Evolutionary conservation across 1,140 invertebrate species (phyloP).

Genomic region (Oppia nitens): DNA sequence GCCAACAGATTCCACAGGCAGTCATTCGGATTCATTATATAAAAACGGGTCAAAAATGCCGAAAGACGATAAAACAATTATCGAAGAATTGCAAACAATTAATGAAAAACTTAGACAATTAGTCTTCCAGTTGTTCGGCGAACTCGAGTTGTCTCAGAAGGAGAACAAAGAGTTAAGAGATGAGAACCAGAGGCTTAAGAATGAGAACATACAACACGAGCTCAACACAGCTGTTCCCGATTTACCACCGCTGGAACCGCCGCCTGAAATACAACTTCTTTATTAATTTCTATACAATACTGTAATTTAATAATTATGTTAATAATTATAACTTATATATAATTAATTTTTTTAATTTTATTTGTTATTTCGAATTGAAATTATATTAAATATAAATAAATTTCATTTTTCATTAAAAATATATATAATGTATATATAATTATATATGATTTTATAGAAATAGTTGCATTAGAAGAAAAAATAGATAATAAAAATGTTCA

Average conservation of each 20-base stretch:
- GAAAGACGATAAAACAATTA: conserved; percentile 14
- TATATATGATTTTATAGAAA: too few species aligned
- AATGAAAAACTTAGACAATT: conserved; percentile 8
- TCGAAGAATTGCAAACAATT: conserved; percentile 12
- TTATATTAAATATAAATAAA: too few species aligned
- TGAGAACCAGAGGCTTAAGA: neutral
- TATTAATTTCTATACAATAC: neutral
- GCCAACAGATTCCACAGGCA: neutral
- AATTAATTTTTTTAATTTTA: too few species aligned
- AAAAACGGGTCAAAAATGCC: conserved; percentile 6
- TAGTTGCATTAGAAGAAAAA: too few species aligned
- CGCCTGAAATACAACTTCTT: too few species aligned
- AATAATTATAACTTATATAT: too few species aligned
- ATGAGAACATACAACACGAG: neutral
- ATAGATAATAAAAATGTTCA: too few species aligned
- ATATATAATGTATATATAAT: too few species aligned
- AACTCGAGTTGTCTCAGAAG: conserved; percentile 6
- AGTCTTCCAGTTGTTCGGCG: conserved; percentile 4
- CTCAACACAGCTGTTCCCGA: neutral
- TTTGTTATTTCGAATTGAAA: too few species aligned
- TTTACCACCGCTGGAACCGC: neutral
- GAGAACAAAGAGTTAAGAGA: neutral
- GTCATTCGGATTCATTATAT: neutral
- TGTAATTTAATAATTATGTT: neutral
- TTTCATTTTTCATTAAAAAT: too few species aligned